Percentiles rank a stretch among this genome's conserved stretches.
phyloP scores from a whole-genome alignment of 1,140 invertebrate species.

The Diabrotica virgifera region DNA sequence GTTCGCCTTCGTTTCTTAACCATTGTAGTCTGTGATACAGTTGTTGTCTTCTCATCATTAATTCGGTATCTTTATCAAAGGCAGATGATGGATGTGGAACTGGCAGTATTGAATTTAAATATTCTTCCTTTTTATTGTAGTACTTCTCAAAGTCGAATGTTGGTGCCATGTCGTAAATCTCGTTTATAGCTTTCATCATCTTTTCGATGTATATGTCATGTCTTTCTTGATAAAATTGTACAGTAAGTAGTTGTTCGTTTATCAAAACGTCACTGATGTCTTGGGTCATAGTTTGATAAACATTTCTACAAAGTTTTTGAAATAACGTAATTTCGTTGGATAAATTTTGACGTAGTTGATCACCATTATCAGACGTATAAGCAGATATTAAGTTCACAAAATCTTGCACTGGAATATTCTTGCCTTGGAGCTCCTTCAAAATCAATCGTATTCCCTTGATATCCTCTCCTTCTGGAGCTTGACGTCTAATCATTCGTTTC shows the following conservation, averaged over 20 bases:
- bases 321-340: conserved; percentile 38
- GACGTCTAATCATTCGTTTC: conserved; percentile 36
- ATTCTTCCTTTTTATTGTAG: conserved; percentile 29
- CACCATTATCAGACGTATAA: conserved; percentile 43
- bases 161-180: conserved; percentile 37
- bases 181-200: conserved; percentile 39
- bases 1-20: conserved; percentile 31
- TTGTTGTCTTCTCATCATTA: conserved; percentile 28
- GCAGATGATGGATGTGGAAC: conserved; percentile 29
- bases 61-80: conserved; percentile 17
- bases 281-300: conserved; percentile 46
- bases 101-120: conserved; percentile 34
- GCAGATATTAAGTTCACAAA: conserved; percentile 40
- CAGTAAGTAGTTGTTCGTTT: conserved; percentile 44
- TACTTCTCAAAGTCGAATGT: conserved; percentile 43
- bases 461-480: conserved; percentile 42
- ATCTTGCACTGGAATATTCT: conserved; percentile 38
- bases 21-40: conserved; percentile 33
- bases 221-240: conserved; percentile 36
- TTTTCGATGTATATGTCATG: conserved; percentile 32
- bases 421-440: conserved; percentile 31
- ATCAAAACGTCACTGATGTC: conserved; percentile 45
- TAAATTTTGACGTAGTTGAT: conserved; percentile 29
- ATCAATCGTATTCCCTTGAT: conserved; percentile 37
- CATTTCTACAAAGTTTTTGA: conserved; percentile 37